Evolutionary conservation across 2,113 vertebrate species (phyloP).

Genomic region (Odocoileus hemionus): DNA sequence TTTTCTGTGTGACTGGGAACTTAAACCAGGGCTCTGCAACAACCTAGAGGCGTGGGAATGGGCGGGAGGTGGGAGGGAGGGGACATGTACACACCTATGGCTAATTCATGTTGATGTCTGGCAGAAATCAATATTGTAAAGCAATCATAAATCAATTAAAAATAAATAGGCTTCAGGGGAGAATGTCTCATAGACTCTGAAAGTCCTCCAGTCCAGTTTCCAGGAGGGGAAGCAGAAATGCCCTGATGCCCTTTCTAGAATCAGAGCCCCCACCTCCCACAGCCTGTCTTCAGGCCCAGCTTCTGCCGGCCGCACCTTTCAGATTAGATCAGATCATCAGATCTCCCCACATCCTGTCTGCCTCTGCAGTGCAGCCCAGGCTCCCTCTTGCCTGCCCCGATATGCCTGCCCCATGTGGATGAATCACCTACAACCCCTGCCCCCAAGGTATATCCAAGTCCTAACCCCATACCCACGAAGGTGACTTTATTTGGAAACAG

Average conservation of each 20-base stretch:
- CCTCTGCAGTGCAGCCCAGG: neutral
- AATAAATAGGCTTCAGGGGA: too few relatives aligned
- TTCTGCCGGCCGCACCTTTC: neutral
- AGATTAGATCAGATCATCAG: accelerated
- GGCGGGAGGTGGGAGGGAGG: neutral
- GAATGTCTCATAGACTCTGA: too few relatives aligned
- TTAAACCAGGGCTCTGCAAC: neutral
- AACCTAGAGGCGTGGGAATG: neutral
- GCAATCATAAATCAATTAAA: neutral
- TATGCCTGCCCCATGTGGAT: too few relatives aligned
- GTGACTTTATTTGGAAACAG: neutral
- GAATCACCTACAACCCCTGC: neutral
- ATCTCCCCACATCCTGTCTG: neutral
- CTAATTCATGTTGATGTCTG: neutral
- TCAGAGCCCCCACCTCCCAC: neutral
- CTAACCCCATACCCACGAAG: neutral
- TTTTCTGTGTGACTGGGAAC: neutral
- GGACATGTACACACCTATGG: neutral
- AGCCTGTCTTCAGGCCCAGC: neutral
- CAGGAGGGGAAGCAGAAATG: neutral
- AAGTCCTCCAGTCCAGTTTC: neutral
- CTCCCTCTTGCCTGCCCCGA: neutral
- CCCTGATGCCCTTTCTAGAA: neutral
- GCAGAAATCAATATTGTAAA: neutral
- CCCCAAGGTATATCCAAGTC: neutral